Base-by-base conservation (phyloP, 2,797 vertebrate species). In the Periparus ater region DNA sequence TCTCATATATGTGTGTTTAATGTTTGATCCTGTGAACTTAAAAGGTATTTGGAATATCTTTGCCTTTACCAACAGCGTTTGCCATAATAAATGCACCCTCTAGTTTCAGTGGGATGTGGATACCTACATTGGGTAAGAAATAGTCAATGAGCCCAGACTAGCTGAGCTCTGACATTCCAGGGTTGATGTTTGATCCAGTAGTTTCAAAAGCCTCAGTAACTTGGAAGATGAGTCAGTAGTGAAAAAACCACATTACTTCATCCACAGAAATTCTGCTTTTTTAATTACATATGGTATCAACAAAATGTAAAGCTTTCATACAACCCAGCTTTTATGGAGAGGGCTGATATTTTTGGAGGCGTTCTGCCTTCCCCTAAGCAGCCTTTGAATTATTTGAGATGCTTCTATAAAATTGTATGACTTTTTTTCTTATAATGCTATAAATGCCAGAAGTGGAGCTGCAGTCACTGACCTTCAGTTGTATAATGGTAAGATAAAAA, bases 391-490 rank as follows among this genome's bases (percentile, higher is more conserved):
- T 96, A 90, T 86, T 84, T 93, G 40, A 94, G 83, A 77, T 36
- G 11, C 20, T 93, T 91, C 34, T 65, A 22, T 93, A 86, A 93
- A 95, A 88, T 90, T 23, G 38, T 73, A 51, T 44, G 44, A 42
- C 8, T 74, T 91, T 85, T 85, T 75, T 75, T 57, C 82, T 92
- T 25, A 9, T 32, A 7, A 40, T 70, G 47, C 21, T 86, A 7
- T 92, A 94, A 97, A 96, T 97, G 93, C 88, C 84, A 88, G 72
- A 90, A 86, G 68, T 94, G 63, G 18, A 68, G 53, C 32, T 93
- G 76, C 87, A 87, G 10, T 94, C 71, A 63, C 60, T 96, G 88
- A 94, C 86, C 96, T 96, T 95, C 76, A 90, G 17, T 66, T 89
- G 58, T 75, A 27, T 81, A 96, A 86, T 81, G 58, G 65, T 89